A percentile compares a stretch with the other conserved stretches of the same genome.
phyloP scores from a whole-genome alignment of 1,140 invertebrate species.

The Gonatopus flavifemur region DNA sequence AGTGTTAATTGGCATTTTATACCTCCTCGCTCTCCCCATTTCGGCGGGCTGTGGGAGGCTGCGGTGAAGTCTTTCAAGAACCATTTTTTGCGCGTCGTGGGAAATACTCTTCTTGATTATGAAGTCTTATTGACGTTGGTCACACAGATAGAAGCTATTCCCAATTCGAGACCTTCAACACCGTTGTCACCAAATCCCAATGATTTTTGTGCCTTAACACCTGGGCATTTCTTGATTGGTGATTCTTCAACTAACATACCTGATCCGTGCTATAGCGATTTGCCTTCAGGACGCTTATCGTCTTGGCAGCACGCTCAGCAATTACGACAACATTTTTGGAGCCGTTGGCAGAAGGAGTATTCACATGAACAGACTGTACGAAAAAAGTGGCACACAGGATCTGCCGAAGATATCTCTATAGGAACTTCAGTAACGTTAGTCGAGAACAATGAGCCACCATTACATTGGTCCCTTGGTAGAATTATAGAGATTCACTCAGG shows the following conservation, averaged over 20 bases:
- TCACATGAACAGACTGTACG: background rate
- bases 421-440: constrained; percentile 14
- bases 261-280: background rate
- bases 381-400: background rate
- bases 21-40: background rate
- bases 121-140: background rate
- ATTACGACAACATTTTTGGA: too few species aligned
- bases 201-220: background rate
- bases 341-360: background rate
- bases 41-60: background rate
- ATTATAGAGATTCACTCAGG: constrained; percentile 12
- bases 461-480: constrained; percentile 38
- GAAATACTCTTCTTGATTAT: background rate
- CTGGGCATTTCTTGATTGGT: background rate
- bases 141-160: background rate
- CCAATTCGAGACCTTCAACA: background rate
- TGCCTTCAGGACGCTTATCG: background rate
- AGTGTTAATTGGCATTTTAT: background rate
- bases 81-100: background rate
- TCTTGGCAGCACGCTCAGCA: background rate
- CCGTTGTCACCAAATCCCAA: background rate
- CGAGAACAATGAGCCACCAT: constrained; percentile 24
- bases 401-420: background rate
- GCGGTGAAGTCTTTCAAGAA: background rate
- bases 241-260: background rate